A percentile compares a stretch with the other conserved stretches of the same genome.
These are phyloP conservation scores for Lutjanus argentimaculatus DNA, from an alignment of 2,797 vertebrate genomes.

Conservation along the genomic window DNA sequence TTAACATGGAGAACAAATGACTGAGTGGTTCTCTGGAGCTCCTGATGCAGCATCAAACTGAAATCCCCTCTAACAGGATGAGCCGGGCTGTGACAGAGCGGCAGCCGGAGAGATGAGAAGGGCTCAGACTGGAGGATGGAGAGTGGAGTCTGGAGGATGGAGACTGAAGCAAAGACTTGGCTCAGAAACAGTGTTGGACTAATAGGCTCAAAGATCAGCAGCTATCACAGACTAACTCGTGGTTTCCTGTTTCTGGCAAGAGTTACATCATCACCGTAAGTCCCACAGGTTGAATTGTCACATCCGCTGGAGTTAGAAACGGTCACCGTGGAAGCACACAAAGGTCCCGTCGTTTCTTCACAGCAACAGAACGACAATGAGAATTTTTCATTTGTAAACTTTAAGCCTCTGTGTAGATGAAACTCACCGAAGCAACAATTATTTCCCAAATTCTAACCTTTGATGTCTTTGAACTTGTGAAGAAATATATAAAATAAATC, in stretches of 20 bases:
- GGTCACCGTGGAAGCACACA: not conserved
- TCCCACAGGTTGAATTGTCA: not conserved
- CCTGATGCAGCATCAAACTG: not conserved
- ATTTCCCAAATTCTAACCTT: not conserved
- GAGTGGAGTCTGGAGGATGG: not conserved
- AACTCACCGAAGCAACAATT: too few relatives aligned
- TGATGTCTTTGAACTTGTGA: not conserved
- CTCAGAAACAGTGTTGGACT: constrained; percentile 8
- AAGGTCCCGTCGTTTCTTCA: not conserved
- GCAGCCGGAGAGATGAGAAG: constrained; percentile 2
- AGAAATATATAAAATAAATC: not conserved
- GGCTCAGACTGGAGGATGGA: not conserved
- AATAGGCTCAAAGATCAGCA: constrained; percentile 8
- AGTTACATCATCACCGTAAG: constrained; percentile 7
- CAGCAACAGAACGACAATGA: not conserved
- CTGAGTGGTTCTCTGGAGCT: not conserved
- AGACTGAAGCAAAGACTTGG: constrained; percentile 20
- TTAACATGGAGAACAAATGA: not conserved
- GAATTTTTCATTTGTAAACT: too few relatives aligned
- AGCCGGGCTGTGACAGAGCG: not conserved
- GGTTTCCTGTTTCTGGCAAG: not conserved
- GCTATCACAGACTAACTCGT: not conserved
- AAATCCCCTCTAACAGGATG: not conserved
- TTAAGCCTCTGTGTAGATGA: too few relatives aligned
- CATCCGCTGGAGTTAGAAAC: not conserved